These are phyloP conservation scores for Chaetodon trifascialis DNA, from an alignment of 2,113 vertebrate genomes.

Conservation along the genomic window DNA sequence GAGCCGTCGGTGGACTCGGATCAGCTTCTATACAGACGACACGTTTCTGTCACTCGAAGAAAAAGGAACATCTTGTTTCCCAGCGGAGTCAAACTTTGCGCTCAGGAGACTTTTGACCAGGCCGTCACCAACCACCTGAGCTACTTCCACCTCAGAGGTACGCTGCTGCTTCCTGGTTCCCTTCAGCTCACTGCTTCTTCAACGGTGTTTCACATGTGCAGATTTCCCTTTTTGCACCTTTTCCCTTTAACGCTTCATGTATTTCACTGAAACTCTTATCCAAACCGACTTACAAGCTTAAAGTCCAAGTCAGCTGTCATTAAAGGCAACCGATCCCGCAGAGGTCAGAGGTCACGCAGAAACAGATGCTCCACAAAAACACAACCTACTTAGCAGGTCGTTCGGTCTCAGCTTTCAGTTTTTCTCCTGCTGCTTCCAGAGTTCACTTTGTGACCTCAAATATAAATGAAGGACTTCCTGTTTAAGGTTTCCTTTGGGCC, in stretches of 20 bases:
- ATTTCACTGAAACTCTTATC: slow-evolving; percentile 21
- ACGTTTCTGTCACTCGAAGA: slow-evolving; percentile 76
- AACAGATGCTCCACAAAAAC: not conserved
- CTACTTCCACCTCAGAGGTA: slow-evolving; percentile 94
- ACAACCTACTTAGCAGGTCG: not conserved
- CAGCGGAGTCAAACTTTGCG: slow-evolving; percentile 91
- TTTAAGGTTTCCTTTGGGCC: too few relatives aligned
- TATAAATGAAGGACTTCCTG: too few relatives aligned
- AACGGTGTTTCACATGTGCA: not conserved
- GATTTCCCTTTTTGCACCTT: not conserved
- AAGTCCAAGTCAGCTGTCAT: not conserved
- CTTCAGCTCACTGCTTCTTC: too few relatives aligned
- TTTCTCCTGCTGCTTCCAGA: too few relatives aligned
- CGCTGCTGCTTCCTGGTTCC: not conserved
- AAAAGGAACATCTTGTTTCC: slow-evolving; percentile 89
- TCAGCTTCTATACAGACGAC: slow-evolving; percentile 36
- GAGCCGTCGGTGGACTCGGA: not conserved
- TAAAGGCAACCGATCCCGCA: slow-evolving; percentile 9
- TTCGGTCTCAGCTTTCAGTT: not conserved
- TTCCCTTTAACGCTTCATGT: not conserved
- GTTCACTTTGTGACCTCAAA: too few relatives aligned
- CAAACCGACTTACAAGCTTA: slow-evolving; percentile 25
- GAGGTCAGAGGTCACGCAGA: slow-evolving; percentile 41
- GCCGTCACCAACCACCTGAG: slow-evolving; percentile 88
- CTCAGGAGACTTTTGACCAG: slow-evolving; percentile 90